phyloP scores from a whole-genome alignment of 2,888 invertebrate genomes.

The Caenorhabditis auriculariae region DNA sequence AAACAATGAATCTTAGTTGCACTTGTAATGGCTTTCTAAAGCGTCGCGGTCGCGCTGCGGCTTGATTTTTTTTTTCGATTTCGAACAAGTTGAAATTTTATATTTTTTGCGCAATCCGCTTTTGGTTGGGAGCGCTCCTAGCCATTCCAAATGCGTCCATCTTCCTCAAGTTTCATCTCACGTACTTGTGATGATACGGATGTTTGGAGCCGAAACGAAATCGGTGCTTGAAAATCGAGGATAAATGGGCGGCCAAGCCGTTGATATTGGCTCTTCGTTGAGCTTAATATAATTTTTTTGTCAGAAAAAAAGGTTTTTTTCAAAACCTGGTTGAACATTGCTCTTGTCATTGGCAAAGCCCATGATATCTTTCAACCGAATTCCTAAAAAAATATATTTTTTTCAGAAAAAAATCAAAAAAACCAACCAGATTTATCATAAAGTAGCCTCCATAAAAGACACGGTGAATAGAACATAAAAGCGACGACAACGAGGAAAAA shows the following conservation, averaged over 20 bases:
- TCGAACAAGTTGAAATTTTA: too few relatives aligned
- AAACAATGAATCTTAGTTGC: too few relatives aligned
- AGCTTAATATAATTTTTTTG: constrained; percentile 5
- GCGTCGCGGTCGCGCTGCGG: too few relatives aligned
- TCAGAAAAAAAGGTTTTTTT: neutral
- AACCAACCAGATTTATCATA: constrained; percentile 54
- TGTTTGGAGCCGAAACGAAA: constrained; percentile 49
- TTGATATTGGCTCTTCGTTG: constrained; percentile 42
- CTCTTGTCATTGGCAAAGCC: constrained; percentile 59
- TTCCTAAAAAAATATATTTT: constrained; percentile 30
- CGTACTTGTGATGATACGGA: constrained; percentile 47
- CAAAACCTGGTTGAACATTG: constrained; percentile 54
- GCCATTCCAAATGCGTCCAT: too few relatives aligned
- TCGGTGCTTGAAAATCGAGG: constrained; percentile 60
- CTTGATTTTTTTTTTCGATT: too few relatives aligned
- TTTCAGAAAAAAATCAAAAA: neutral
- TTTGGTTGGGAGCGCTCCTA: too few relatives aligned
- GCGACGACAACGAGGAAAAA: constrained; percentile 64
- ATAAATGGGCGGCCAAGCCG: constrained; percentile 56
- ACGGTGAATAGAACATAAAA: constrained; percentile 63
- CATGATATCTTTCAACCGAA: constrained; percentile 61
- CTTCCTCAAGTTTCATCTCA: too few relatives aligned
- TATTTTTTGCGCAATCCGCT: too few relatives aligned
- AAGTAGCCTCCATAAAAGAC: constrained; percentile 60
- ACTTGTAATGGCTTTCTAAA: too few relatives aligned